These are phyloP conservation scores for Forpus xanthops DNA, from an alignment of 2,797 vertebrate species.

Conservation along the genomic window DNA sequence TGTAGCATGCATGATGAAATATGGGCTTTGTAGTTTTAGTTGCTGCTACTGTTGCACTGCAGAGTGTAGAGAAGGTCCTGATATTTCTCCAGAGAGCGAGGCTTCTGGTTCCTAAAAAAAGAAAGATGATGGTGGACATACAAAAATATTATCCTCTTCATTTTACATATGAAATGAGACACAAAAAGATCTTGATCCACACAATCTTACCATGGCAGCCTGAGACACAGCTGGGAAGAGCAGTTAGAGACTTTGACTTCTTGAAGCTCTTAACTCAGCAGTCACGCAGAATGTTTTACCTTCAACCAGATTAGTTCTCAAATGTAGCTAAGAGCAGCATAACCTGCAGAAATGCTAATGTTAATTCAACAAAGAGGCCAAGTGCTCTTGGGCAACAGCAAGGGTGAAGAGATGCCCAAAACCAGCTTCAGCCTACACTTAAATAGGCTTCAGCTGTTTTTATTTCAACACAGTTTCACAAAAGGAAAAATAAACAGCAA, in stretches of 20 bases:
- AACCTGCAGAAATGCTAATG: background rate
- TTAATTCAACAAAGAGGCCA: background rate
- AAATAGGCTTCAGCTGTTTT: background rate
- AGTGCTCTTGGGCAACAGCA: background rate
- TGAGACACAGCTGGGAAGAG: background rate
- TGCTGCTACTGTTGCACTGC: background rate
- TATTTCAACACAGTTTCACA: background rate
- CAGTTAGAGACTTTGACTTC: background rate
- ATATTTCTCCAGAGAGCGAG: fast-evolving
- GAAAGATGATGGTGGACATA: background rate
- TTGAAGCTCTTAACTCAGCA: background rate
- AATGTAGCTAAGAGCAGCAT: background rate
- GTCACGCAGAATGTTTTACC: background rate
- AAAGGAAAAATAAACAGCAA: background rate
- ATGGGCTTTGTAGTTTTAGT: background rate
- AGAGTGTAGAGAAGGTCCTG: background rate
- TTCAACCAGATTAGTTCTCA: background rate
- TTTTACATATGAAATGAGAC: background rate
- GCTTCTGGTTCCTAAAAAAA: background rate
- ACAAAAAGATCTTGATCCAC: background rate
- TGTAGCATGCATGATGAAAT: background rate
- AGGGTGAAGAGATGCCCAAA: background rate
- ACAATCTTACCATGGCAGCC: background rate
- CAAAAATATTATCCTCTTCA: background rate
- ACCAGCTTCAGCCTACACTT: background rate